These are phyloP conservation scores for Hydrozoanthus gracilis DNA, from an alignment of 92 coral and sea anemone genomes.

Conservation along the genomic window DNA sequence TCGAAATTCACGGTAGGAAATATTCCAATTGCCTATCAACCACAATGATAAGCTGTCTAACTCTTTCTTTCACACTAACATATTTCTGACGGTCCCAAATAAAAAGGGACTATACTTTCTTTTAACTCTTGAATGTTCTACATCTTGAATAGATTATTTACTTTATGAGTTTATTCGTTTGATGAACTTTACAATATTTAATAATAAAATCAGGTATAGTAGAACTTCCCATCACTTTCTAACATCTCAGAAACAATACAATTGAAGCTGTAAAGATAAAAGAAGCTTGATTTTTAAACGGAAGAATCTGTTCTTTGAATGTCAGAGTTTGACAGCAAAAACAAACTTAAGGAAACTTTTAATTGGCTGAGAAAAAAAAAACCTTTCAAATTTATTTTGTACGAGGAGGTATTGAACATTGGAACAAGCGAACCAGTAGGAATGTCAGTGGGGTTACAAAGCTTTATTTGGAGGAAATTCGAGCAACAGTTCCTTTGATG, in stretches of 20 bases:
- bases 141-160: not conserved
- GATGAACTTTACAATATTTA: not conserved
- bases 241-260: not conserved
- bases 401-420: constrained; percentile 7
- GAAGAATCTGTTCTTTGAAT: not conserved
- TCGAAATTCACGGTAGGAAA: not conserved
- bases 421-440: constrained; percentile 20
- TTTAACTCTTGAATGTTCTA: not conserved
- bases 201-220: not conserved
- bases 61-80: not conserved
- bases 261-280: not conserved
- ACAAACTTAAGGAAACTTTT: not conserved
- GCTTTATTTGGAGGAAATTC: constrained; percentile 2
- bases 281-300: not conserved
- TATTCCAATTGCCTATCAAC: not conserved
- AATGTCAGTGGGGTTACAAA: constrained; percentile 26
- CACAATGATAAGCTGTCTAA: not conserved
- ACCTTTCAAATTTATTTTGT: not conserved
- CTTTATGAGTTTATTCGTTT: not conserved
- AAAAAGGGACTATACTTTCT: not conserved
- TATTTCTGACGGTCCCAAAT: not conserved
- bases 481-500: not conserved
- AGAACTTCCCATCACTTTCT: not conserved
- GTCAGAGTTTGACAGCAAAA: not conserved
- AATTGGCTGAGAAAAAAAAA: not conserved